A percentile compares a stretch with the other conserved stretches of the same genome.
Evolutionary conservation across 2,113 vertebrate species (phyloP).

Genomic region (Apodemus sylvaticus): DNA sequence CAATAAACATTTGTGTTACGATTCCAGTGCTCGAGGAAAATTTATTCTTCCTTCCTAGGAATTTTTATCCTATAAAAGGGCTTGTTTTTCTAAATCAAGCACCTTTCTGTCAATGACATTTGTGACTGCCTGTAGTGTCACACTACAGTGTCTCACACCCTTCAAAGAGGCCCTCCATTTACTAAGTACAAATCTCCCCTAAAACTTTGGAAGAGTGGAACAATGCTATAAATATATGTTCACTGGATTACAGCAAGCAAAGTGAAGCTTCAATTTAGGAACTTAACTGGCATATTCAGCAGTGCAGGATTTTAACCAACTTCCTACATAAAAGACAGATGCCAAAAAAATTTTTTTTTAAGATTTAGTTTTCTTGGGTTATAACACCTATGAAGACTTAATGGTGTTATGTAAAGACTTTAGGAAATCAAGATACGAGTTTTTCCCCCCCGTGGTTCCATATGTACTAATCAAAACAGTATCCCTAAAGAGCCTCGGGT

Average conservation of each 20-base stretch:
- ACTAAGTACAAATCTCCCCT: neutral
- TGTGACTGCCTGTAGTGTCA: neutral
- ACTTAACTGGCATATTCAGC: neutral
- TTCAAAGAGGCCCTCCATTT: neutral
- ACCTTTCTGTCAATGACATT: neutral
- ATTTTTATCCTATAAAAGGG: neutral
- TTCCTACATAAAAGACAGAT: constrained; percentile 18
- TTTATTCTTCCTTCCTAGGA: constrained; percentile 19
- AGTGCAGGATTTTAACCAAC: neutral
- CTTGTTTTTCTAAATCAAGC: constrained; percentile 15
- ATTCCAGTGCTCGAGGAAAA: neutral
- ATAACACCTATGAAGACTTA: neutral
- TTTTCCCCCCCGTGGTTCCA: neutral
- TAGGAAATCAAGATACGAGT: neutral
- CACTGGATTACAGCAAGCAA: neutral
- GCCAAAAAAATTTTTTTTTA: neutral
- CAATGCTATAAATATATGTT: neutral
- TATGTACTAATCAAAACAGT: neutral
- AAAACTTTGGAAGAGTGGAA: constrained; percentile 8
- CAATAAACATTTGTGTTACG: neutral
- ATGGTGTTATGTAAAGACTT: neutral
- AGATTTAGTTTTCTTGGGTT: neutral
- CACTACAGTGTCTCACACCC: neutral
- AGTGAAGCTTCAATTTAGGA: neutral
- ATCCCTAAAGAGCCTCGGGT: neutral